These are phyloP conservation scores for Sipha maydis DNA, from an alignment of 2,888 invertebrate species.

Conservation along the genomic window DNA sequence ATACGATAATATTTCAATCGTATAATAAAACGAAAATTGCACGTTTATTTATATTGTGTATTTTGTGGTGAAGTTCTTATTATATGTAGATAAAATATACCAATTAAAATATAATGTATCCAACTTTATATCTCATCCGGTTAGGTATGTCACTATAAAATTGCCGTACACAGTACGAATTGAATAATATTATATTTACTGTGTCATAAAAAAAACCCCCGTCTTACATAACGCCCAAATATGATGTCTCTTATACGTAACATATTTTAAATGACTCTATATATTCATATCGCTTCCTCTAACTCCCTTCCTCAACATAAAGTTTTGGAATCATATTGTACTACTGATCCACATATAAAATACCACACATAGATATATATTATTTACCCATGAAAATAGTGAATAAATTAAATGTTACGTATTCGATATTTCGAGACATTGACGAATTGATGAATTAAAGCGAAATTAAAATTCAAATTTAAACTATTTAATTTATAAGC, in stretches of 20 bases:
- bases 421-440: slow-evolving; percentile 17
- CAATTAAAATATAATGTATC: background rate
- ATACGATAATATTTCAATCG: background rate
- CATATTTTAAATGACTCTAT: slow-evolving; percentile 5
- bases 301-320: background rate
- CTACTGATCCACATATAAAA: background rate
- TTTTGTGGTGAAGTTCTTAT: background rate
- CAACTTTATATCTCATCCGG: background rate
- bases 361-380: background rate
- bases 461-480: background rate
- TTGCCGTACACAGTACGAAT: background rate
- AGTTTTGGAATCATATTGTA: background rate
- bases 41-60: background rate
- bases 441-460: slow-evolving; percentile 1
- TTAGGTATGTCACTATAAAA: background rate
- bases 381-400: slow-evolving; percentile 23
- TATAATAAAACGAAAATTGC: background rate
- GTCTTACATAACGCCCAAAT: background rate
- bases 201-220: background rate
- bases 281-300: background rate
- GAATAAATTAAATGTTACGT: background rate
- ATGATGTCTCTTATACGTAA: background rate
- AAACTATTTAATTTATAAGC: background rate
- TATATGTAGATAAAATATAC: background rate
- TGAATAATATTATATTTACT: background rate